These are phyloP conservation scores for Poecilia wingei DNA, from an alignment of 2,797 vertebrate genomes.

Conservation along the genomic window DNA sequence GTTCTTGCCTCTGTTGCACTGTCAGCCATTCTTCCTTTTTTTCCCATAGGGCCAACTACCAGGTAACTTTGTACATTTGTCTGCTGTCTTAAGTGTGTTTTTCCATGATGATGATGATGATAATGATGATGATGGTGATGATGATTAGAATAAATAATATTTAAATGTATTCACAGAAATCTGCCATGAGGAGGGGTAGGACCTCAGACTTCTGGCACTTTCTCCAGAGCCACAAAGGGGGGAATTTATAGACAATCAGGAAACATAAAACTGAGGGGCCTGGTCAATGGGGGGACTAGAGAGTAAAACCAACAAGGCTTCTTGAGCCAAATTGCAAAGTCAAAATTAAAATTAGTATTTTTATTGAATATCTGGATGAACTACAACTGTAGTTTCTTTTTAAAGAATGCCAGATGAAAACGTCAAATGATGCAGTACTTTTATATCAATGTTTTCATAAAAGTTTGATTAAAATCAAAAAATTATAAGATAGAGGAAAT, in stretches of 20 bases:
- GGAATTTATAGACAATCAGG: constrained; percentile 81
- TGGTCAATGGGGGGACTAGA: constrained; percentile 67
- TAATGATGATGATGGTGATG: constrained; percentile 34
- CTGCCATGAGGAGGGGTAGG: constrained; percentile 81
- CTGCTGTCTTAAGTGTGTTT: constrained; percentile 46
- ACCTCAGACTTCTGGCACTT: constrained; percentile 58
- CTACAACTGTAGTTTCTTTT: constrained; percentile 17
- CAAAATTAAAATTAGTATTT: constrained; percentile 18
- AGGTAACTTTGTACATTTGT: constrained; percentile 85
- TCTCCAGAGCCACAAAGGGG: constrained; percentile 47
- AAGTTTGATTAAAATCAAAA: not conserved
- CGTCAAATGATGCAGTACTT: not conserved
- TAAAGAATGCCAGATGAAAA: constrained; percentile 21
- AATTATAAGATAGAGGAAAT: constrained; percentile 38
- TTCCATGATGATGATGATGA: constrained; percentile 29
- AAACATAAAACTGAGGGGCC: constrained; percentile 67
- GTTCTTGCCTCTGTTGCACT: constrained; percentile 28
- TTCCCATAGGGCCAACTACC: constrained; percentile 78
- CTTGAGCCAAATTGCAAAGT: constrained; percentile 12
- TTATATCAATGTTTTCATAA: not conserved
- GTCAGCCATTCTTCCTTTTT: constrained; percentile 47
- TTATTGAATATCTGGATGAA: constrained; percentile 14
- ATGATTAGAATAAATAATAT: constrained; percentile 53
- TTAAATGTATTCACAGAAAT: constrained; percentile 32
- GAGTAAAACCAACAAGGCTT: constrained; percentile 35